Evolutionary conservation across 2,888 invertebrate species (phyloP).

Genomic region (Thera obeliscata): DNA sequence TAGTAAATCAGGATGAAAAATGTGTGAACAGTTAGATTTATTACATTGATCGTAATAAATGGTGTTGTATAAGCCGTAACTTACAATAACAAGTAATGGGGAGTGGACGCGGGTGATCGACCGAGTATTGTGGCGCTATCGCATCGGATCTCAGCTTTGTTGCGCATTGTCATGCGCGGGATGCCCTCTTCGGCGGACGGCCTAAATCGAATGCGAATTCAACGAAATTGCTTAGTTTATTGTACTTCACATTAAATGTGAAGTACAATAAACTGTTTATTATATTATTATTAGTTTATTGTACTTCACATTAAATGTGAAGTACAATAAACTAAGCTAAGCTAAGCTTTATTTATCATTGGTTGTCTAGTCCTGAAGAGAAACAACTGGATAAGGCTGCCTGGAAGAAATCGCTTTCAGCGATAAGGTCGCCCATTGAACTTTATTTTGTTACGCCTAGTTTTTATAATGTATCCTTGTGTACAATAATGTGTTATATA

Average conservation of each 20-base stretch:
- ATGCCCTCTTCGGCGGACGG: slow-evolving; percentile 69
- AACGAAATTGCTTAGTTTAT: slow-evolving; percentile 56
- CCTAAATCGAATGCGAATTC: slow-evolving; percentile 73
- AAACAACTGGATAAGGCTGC: too few species aligned
- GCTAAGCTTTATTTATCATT: too few species aligned
- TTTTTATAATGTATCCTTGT: too few species aligned
- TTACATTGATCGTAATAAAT: slow-evolving; percentile 15
- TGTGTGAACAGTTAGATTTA: slow-evolving; percentile 23
- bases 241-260: slow-evolving; percentile 3
- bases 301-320: too few species aligned
- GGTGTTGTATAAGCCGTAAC: slow-evolving; percentile 29
- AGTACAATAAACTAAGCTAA: too few species aligned
- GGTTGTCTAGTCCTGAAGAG: too few species aligned
- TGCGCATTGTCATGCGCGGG: slow-evolving; percentile 72
- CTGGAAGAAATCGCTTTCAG: too few species aligned
- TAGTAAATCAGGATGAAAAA: slow-evolving; percentile 2
- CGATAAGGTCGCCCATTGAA: too few species aligned
- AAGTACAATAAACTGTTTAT: too few species aligned
- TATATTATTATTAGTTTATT: too few species aligned
- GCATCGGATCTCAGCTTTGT: slow-evolving; percentile 78
- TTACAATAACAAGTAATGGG: slow-evolving; percentile 40
- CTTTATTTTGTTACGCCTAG: too few species aligned
- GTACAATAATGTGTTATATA: too few species aligned
- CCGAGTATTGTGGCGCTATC: slow-evolving; percentile 76
- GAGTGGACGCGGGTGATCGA: slow-evolving; percentile 68